Conservation (phyloP, 2,888 invertebrate genomes). For the Argyresthia albistria region DNA sequence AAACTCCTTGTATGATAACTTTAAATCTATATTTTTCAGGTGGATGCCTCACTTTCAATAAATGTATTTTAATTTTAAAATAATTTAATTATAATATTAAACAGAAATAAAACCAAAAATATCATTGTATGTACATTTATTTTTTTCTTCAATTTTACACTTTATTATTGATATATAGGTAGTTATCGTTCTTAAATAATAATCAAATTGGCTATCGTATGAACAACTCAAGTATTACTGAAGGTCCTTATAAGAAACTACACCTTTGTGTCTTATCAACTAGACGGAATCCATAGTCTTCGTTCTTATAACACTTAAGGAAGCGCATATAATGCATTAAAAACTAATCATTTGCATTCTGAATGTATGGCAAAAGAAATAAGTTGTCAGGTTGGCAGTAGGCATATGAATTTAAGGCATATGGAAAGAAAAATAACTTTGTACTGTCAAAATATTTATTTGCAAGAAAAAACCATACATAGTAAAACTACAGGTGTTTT, state of each 20-base stretch:
- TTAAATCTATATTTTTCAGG: too few relatives aligned
- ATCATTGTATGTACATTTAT: conserved; percentile 45
- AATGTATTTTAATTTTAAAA: neutral
- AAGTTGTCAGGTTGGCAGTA: too few relatives aligned
- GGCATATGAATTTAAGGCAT: too few relatives aligned
- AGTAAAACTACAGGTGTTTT: neutral
- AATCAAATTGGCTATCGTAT: conserved; percentile 56
- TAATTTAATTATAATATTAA: neutral
- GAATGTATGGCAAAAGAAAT: too few relatives aligned
- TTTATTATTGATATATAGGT: conserved; percentile 38
- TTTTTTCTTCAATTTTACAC: conserved; percentile 38
- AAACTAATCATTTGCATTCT: too few relatives aligned
- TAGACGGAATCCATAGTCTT: conserved; percentile 19
- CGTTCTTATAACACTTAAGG: neutral
- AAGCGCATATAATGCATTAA: too few relatives aligned
- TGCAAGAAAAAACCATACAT: neutral
- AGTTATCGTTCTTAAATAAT: conserved; percentile 50
- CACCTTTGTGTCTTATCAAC: conserved; percentile 53
- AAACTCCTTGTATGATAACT: too few relatives aligned
- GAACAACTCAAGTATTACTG: conserved; percentile 53
- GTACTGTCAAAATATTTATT: neutral
- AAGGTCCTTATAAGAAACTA: conserved; percentile 54
- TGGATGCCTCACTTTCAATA: too few relatives aligned
- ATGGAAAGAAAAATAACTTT: too few relatives aligned
- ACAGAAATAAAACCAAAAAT: conserved; percentile 25